Conservation (phyloP, 2,113 vertebrate genomes). For the Callopanchax toddi region DNA sequence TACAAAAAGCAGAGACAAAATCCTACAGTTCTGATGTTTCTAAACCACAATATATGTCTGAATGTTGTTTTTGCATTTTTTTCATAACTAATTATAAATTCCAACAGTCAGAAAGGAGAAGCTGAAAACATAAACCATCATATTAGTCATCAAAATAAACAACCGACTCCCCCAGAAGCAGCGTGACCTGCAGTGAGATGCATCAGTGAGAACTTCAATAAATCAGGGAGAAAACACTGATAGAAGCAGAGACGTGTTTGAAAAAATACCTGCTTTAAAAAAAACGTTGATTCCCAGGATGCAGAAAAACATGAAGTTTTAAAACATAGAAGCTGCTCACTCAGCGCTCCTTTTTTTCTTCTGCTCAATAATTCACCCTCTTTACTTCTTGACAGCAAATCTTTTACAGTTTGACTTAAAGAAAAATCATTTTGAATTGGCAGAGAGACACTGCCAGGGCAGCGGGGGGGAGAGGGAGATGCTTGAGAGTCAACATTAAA, state of each 20-base stretch:
- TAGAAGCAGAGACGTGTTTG: not conserved
- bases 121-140: not conserved
- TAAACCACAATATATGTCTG: too few relatives aligned
- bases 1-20: too few relatives aligned
- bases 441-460: slow-evolving; percentile 7
- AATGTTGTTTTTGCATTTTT: too few relatives aligned
- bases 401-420: slow-evolving; percentile 19
- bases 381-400: slow-evolving; percentile 16
- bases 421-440: slow-evolving; percentile 16
- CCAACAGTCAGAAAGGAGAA: not conserved
- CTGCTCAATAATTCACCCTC: slow-evolving; percentile 3
- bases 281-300: not conserved
- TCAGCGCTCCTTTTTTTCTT: slow-evolving; percentile 3
- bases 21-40: too few relatives aligned
- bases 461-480: slow-evolving; percentile 1
- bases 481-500: slow-evolving; percentile 15
- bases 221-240: not conserved
- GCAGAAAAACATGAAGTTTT: not conserved
- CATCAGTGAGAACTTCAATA: not conserved
- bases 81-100: too few relatives aligned
- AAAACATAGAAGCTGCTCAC: slow-evolving; percentile 20
- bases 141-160: not conserved
- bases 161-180: too few relatives aligned
- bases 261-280: not conserved
- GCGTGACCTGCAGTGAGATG: not conserved